Percentiles rank a stretch among this genome's conserved stretches.
phyloP scores from a whole-genome alignment of 2,113 vertebrate genomes.

The Ginglymostoma cirratum region DNA sequence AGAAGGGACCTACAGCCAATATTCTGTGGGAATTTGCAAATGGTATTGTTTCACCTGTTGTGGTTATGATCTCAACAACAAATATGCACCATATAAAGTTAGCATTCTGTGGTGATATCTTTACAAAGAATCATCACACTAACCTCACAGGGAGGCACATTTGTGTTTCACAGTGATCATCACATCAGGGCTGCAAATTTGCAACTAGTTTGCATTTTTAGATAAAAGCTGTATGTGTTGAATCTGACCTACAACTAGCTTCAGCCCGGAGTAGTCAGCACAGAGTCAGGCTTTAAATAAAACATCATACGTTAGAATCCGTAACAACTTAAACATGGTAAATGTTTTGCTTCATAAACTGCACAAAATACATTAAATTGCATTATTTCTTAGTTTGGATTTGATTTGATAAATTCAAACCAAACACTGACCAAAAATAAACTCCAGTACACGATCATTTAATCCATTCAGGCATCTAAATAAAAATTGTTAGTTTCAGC shows the following conservation, averaged over 20 bases:
- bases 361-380: background rate
- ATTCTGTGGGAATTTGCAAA: background rate
- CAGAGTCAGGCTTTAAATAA: background rate
- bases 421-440: background rate
- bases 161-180: background rate
- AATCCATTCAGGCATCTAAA: background rate
- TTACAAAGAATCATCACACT: conserved; percentile 10
- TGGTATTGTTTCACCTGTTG: background rate
- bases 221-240: background rate
- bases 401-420: background rate
- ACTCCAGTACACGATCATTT: background rate
- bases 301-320: background rate
- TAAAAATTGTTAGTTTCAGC: background rate
- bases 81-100: background rate
- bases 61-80: conserved; percentile 6
- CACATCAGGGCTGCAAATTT: background rate
- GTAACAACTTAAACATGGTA: background rate
- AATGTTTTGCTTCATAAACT: too few species aligned
- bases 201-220: conserved; percentile 26
- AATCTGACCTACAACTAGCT: background rate
- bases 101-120: background rate
- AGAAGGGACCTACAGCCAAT: background rate
- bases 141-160: background rate
- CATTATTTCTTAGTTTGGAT: background rate
- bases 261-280: background rate